Percentiles rank a stretch among this genome's conserved stretches.
Conservation (phyloP, 2,113 vertebrate genomes). For the Sceloporus tristichus region DNA sequence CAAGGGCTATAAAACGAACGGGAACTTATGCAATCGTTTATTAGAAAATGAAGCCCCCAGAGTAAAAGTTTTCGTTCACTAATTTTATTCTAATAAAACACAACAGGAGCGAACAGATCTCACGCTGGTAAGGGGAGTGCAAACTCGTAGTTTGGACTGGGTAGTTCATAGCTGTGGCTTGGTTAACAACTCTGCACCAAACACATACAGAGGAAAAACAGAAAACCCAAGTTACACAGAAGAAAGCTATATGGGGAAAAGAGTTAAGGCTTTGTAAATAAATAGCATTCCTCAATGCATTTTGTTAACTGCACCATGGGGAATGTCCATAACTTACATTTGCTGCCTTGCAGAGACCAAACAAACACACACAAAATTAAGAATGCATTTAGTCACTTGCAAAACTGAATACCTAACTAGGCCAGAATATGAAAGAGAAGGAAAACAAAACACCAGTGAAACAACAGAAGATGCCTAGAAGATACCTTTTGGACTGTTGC, state of each 20-base stretch:
- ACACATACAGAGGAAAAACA: conserved; percentile 19
- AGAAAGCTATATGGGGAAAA: neutral
- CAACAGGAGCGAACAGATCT: conserved; percentile 47
- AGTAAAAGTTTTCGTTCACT: conserved; percentile 67
- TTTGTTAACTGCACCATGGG: neutral
- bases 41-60: conserved; percentile 76
- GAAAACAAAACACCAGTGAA: neutral
- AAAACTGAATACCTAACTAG: neutral
- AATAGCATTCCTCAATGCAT: conserved; percentile 24
- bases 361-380: neutral
- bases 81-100: conserved; percentile 55
- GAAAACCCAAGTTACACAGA: conserved; percentile 24
- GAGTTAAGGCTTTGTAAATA: conserved; percentile 20
- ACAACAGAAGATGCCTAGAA: neutral
- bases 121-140: conserved; percentile 11
- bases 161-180: too few relatives aligned
- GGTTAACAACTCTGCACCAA: too few relatives aligned
- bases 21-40: conserved; percentile 79
- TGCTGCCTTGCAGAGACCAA: conserved; percentile 25
- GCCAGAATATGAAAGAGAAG: neutral
- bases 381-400: neutral
- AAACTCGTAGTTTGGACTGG: too few relatives aligned
- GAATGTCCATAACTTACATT: neutral
- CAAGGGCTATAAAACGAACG: conserved; percentile 77
- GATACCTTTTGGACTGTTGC: neutral